Evolutionary conservation across 2,888 invertebrate species (phyloP).

Genomic region (Drosophila borborema): DNA sequence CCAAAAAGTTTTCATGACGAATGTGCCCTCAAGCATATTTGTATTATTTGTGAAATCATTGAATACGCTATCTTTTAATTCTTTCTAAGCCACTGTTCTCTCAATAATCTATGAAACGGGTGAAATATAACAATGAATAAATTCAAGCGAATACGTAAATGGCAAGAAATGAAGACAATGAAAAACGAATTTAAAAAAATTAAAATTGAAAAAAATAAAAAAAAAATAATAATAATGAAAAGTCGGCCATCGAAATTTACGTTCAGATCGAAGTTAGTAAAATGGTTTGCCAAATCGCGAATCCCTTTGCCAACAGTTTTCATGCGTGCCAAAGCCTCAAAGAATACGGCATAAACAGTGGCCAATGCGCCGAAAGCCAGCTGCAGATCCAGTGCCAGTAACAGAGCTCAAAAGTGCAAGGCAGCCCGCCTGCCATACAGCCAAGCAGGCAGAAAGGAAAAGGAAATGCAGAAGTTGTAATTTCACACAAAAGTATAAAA

Average conservation of each 20-base stretch:
- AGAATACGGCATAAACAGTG: conserved; percentile 49
- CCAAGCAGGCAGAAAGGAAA: conserved; percentile 56
- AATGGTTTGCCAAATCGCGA: conserved; percentile 62
- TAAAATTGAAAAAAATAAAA: background rate
- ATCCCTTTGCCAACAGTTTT: conserved; percentile 71
- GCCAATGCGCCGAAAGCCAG: conserved; percentile 49
- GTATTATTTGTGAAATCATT: background rate
- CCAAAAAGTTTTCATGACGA: background rate
- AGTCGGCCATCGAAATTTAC: conserved; percentile 16
- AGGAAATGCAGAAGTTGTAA: conserved; percentile 81
- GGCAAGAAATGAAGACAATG: conserved; percentile 32
- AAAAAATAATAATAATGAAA: conserved; percentile 12
- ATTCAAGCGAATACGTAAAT: background rate
- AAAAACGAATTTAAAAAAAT: conserved; percentile 47
- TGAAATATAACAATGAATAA: background rate
- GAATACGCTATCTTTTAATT: background rate
- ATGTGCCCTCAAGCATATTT: background rate
- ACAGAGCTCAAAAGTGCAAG: conserved; percentile 9
- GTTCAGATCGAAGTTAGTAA: conserved; percentile 26
- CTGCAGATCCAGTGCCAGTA: conserved; percentile 10
- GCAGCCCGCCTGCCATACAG: background rate
- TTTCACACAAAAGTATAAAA: conserved; percentile 76
- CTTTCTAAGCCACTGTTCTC: background rate
- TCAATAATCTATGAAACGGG: background rate
- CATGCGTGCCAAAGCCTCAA: conserved; percentile 77